Evolutionary conservation across 2,888 invertebrate genomes (phyloP).

Genomic region (Eumacrocentrus americanus): DNA sequence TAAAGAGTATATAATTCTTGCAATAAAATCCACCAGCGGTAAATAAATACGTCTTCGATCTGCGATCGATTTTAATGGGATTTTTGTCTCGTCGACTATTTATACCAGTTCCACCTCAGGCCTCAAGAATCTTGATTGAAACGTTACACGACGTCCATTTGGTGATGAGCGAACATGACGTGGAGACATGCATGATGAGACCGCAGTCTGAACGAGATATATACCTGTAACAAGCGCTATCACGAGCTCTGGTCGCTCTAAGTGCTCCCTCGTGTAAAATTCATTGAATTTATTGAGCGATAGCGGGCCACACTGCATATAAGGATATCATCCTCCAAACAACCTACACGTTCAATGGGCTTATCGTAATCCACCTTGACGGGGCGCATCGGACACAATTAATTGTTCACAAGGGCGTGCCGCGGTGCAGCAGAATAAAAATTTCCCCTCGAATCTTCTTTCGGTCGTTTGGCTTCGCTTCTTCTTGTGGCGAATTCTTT

Average conservation of each 20-base stretch:
- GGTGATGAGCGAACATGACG: constrained; percentile 11
- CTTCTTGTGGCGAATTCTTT: constrained; percentile 14
- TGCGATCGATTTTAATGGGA: too few relatives aligned
- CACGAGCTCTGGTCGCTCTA: constrained; percentile 31
- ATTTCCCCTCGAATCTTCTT: neutral
- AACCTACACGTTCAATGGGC: constrained; percentile 7
- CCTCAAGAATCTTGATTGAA: constrained; percentile 13
- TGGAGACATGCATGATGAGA: neutral
- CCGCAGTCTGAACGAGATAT: neutral
- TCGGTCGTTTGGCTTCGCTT: constrained; percentile 4
- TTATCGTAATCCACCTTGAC: constrained; percentile 25
- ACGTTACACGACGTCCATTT: constrained; percentile 2
- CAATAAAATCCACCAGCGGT: too few relatives aligned
- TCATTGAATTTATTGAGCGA: constrained; percentile 51
- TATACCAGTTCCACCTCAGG: neutral
- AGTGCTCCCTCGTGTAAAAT: constrained; percentile 51
- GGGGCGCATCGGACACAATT: constrained; percentile 16
- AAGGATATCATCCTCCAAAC: neutral
- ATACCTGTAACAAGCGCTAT: neutral
- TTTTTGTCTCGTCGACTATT: too few relatives aligned
- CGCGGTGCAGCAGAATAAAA: neutral
- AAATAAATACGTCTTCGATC: too few relatives aligned
- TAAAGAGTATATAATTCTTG: neutral
- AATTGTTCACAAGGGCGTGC: constrained; percentile 23
- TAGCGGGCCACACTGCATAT: constrained; percentile 18